phyloP scores from a whole-genome alignment of 2,888 invertebrate species.

The Oligia fasciuncula region DNA sequence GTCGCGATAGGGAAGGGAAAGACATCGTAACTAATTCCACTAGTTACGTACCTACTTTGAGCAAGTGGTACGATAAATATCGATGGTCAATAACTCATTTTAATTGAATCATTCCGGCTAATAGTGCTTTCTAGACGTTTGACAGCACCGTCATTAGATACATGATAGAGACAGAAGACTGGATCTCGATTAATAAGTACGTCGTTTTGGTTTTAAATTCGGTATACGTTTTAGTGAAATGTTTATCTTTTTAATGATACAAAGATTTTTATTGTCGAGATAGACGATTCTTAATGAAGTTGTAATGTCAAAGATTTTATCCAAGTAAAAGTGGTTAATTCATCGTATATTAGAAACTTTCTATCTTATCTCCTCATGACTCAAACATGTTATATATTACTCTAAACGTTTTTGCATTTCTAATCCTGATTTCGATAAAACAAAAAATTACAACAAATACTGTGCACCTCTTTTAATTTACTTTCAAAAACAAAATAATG shows the following conservation, averaged over 20 bases:
- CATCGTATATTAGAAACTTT: conserved; percentile 41
- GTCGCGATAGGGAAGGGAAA: conserved; percentile 58
- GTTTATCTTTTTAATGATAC: conserved; percentile 62
- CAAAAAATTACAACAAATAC: conserved; percentile 30
- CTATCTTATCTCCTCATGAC: conserved; percentile 30
- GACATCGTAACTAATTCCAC: conserved; percentile 61
- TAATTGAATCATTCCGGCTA: conserved; percentile 87
- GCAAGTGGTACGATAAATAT: conserved; percentile 71
- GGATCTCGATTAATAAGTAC: conserved; percentile 76
- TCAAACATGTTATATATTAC: conserved; percentile 19
- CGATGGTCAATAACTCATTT: conserved; percentile 84
- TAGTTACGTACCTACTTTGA: conserved; percentile 60
- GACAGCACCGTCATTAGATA: conserved; percentile 85
- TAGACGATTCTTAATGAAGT: conserved; percentile 56
- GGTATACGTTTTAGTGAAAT: conserved; percentile 54
- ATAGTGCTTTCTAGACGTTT: conserved; percentile 85
- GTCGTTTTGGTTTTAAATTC: conserved; percentile 65
- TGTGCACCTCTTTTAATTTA: conserved; percentile 25
- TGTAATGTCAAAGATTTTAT: conserved; percentile 47
- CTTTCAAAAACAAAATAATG: conserved; percentile 39
- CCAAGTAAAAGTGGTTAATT: conserved; percentile 50
- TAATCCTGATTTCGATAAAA: conserved; percentile 30
- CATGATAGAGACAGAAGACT: conserved; percentile 77
- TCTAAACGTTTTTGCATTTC: conserved; percentile 37
- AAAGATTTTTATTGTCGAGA: conserved; percentile 58